Conservation (phyloP, 1,140 invertebrate species). For the Drosophila ambigua region DNA sequence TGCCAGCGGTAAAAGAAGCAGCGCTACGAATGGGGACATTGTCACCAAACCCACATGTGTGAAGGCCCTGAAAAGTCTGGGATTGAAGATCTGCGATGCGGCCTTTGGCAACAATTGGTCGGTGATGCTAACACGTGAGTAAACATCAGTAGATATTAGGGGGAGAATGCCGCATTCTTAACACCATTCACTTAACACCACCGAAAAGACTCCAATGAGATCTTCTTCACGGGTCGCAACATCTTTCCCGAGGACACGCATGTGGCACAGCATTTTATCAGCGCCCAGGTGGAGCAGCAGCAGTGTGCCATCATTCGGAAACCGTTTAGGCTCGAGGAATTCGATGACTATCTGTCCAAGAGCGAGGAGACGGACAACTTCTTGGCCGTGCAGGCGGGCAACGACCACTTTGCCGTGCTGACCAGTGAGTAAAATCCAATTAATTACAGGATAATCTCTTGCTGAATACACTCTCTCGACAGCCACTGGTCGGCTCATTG, state of each 20-base stretch:
- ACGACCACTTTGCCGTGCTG: slow-evolving; percentile 78
- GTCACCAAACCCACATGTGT: slow-evolving; percentile 83
- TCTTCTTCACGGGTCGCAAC: slow-evolving; percentile 81
- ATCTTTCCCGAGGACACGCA: slow-evolving; percentile 71
- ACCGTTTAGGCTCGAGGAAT: slow-evolving; percentile 77
- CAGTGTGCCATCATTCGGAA: slow-evolving; percentile 71
- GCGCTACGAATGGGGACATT: slow-evolving; percentile 58
- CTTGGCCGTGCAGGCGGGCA: slow-evolving; percentile 69
- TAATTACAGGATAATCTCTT: not conserved
- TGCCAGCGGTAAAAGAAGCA: slow-evolving; percentile 45
- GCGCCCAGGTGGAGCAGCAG: slow-evolving; percentile 60
- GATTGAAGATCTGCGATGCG: slow-evolving; percentile 78
- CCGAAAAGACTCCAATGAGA: slow-evolving; percentile 74
- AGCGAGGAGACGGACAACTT: slow-evolving; percentile 79
- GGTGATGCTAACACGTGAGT: slow-evolving; percentile 82
- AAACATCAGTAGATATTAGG: not conserved
- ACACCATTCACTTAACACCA: no score
- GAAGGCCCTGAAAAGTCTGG: slow-evolving; percentile 81
- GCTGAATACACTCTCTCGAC: not conserved
- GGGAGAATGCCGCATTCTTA: not conserved
- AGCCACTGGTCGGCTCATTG: slow-evolving; percentile 76
- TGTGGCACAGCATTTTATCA: slow-evolving; percentile 72
- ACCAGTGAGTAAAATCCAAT: slow-evolving; percentile 63
- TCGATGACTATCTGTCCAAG: slow-evolving; percentile 73
- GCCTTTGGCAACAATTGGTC: slow-evolving; percentile 79